These are phyloP conservation scores for Adelognathus sp. DNA, from an alignment of 2,888 invertebrate species.

Conservation along the genomic window DNA sequence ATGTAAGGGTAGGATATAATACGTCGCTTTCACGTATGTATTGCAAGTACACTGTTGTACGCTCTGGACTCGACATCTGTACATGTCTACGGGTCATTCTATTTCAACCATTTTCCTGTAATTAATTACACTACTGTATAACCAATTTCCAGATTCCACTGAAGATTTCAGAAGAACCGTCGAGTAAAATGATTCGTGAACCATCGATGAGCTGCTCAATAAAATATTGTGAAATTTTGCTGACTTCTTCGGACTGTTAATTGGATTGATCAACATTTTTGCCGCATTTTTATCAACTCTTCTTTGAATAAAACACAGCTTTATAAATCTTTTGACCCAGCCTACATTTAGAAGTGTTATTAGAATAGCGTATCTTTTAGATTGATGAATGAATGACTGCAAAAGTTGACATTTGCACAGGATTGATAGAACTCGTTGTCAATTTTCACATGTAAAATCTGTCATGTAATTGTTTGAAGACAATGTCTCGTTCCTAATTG, in stretches of 20 bases:
- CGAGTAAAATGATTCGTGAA: background rate
- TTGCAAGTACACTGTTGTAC: background rate
- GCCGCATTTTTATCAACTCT: background rate
- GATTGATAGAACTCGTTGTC: too few species aligned
- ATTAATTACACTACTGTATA: background rate
- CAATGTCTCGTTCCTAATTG: too few species aligned
- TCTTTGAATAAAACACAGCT: background rate
- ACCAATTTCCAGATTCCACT: background rate
- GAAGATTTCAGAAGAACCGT: background rate
- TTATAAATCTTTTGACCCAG: too few species aligned
- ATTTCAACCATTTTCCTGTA: background rate
- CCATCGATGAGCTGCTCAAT: background rate
- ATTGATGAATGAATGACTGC: too few species aligned
- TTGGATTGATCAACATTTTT: background rate
- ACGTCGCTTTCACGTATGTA: slow-evolving; percentile 54
- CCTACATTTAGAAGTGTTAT: too few species aligned
- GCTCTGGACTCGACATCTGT: slow-evolving; percentile 10
- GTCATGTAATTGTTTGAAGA: too few species aligned
- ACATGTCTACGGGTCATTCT: background rate
- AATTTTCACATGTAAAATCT: too few species aligned
- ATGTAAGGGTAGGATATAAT: slow-evolving; percentile 56
- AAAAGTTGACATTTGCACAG: too few species aligned
- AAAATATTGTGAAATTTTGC: background rate
- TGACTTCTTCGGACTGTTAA: background rate
- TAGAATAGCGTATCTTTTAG: too few species aligned